Conservation (phyloP, 2,888 invertebrate species). For the Carabus problematicus region DNA sequence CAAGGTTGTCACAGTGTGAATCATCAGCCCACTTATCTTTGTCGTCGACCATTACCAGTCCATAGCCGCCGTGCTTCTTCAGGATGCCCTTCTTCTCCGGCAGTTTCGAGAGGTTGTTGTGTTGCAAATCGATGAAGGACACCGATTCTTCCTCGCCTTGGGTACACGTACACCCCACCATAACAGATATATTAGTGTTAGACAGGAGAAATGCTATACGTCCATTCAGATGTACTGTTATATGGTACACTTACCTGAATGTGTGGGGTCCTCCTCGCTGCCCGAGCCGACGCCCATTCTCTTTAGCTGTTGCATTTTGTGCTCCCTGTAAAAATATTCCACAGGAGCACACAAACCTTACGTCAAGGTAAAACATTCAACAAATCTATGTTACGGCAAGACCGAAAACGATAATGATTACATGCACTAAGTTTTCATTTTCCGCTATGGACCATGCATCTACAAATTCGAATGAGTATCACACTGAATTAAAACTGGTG, state of each 20-base stretch:
- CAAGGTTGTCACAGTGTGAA: slow-evolving; percentile 74
- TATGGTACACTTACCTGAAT: slow-evolving; percentile 68
- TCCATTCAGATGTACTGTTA: slow-evolving; percentile 15
- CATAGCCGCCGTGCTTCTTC: slow-evolving; percentile 83
- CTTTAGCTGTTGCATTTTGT: slow-evolving; percentile 80
- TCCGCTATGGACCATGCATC: slow-evolving; percentile 28
- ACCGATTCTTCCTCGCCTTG: slow-evolving; percentile 78
- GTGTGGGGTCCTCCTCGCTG: slow-evolving; percentile 77
- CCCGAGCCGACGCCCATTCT: slow-evolving; percentile 70
- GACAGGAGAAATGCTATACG: no score
- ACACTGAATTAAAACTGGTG: slow-evolving; percentile 29
- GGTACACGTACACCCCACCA: slow-evolving; percentile 48
- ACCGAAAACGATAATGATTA: slow-evolving; percentile 15
- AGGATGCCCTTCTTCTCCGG: slow-evolving; percentile 93
- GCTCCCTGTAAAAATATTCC: slow-evolving; percentile 69
- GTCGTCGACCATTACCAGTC: slow-evolving; percentile 74
- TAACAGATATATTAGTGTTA: neutral
- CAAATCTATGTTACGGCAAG: slow-evolving; percentile 8
- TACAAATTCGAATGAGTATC: slow-evolving; percentile 36
- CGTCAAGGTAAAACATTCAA: neutral
- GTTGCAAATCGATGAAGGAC: slow-evolving; percentile 81
- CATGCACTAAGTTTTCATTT: slow-evolving; percentile 27
- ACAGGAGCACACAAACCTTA: slow-evolving; percentile 42
- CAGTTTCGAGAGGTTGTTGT: slow-evolving; percentile 77
- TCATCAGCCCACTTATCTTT: slow-evolving; percentile 74